phyloP scores from a whole-genome alignment of 2,797 vertebrate genomes.

The Myotis vivesi region DNA sequence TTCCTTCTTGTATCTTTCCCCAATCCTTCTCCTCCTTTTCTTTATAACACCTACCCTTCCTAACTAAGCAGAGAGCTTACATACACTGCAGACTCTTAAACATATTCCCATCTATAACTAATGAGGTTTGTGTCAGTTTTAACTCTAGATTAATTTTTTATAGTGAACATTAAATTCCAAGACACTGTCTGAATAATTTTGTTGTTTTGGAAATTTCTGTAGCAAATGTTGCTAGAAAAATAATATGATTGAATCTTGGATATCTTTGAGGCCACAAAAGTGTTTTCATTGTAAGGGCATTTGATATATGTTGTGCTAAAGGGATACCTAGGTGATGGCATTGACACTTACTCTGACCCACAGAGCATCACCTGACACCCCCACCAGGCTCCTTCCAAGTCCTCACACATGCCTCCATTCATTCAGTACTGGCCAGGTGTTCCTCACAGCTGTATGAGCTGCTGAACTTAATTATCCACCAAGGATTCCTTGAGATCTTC shows the following conservation, averaged over 20 bases:
- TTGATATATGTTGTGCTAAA: not conserved
- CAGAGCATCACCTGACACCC: too few species aligned
- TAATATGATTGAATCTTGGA: not conserved
- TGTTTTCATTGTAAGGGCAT: not conserved
- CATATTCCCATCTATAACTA: not conserved
- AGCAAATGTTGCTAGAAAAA: not conserved
- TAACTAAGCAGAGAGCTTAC: not conserved
- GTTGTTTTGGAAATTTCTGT: not conserved
- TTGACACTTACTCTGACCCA: not conserved
- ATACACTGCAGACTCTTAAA: not conserved
- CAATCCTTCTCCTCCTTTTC: not conserved
- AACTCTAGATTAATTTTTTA: not conserved
- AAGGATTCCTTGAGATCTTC: not conserved
- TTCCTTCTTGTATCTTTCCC: not conserved
- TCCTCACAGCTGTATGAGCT: not conserved
- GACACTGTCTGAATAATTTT: not conserved
- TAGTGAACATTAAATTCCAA: not conserved
- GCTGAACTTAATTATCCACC: not conserved
- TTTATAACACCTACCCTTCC: not conserved
- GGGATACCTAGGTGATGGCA: not conserved
- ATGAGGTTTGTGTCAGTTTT: not conserved
- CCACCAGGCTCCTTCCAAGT: not conserved
- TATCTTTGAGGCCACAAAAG: not conserved
- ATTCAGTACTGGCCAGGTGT: not conserved
- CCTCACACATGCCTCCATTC: not conserved